Conservation (phyloP, 2,797 vertebrate genomes). For the Tolypeutes matacus region DNA sequence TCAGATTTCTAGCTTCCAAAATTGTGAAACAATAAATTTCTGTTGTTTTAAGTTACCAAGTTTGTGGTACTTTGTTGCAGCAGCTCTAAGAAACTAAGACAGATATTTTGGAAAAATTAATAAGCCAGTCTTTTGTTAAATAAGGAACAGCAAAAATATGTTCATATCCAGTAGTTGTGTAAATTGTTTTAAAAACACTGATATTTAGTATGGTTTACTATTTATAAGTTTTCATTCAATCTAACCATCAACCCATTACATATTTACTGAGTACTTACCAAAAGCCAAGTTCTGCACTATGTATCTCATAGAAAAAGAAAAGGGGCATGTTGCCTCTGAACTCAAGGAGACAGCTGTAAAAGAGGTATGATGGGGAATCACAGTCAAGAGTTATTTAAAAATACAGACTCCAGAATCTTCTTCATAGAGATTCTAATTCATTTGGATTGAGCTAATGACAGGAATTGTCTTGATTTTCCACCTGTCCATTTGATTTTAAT, state of each 20-base stretch:
- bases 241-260: neutral
- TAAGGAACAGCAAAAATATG: neutral
- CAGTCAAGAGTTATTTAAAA: neutral
- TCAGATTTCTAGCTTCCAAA: no score
- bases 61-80: no score
- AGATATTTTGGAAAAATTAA: neutral
- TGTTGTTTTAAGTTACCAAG: no score
- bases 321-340: fast-evolving
- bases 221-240: neutral
- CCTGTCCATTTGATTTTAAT: neutral
- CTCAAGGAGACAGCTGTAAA: fast-evolving
- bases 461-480: neutral
- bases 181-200: neutral
- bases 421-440: neutral
- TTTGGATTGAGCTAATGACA: neutral
- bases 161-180: neutral
- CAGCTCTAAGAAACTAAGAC: no score
- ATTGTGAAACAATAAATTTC: no score
- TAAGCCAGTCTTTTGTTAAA: neutral
- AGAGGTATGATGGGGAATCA: neutral
- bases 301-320: neutral
- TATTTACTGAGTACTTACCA: neutral
- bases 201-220: neutral
- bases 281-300: neutral
- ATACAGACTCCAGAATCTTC: neutral